phyloP scores from a whole-genome alignment of 2,888 invertebrate species.

The Megalurothrips usitatus region DNA sequence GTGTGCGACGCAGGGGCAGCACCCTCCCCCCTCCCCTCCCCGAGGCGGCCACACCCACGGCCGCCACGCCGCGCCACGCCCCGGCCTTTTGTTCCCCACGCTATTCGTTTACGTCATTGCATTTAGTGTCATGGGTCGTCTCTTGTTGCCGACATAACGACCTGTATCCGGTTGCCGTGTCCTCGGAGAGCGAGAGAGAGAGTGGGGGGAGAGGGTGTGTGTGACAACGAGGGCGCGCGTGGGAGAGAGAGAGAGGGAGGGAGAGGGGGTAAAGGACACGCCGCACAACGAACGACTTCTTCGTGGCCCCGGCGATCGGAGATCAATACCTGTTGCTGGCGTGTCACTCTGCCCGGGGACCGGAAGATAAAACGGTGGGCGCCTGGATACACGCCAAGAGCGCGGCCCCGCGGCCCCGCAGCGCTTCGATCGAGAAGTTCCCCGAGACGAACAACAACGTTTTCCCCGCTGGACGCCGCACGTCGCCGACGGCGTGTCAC shows the following conservation, averaged over 20 bases:
- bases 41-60: no score
- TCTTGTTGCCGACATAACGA: slow-evolving; percentile 24
- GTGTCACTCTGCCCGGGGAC: not conserved
- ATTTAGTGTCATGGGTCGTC: slow-evolving; percentile 8
- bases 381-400: not conserved
- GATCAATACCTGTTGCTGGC: slow-evolving; percentile 19
- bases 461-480: not conserved
- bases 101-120: slow-evolving; percentile 19
- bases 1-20: no score
- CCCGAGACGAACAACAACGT: not conserved
- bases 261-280: not conserved
- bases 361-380: no score
- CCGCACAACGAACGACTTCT: not conserved
- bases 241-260: not conserved
- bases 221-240: not conserved
- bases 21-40: no score
- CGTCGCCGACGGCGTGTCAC: no score
- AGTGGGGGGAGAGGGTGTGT: not conserved
- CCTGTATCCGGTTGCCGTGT: slow-evolving; percentile 15
- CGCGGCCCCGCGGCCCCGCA: not conserved
- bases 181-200: not conserved
- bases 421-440: not conserved
- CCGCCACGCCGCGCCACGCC: not conserved
- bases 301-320: not conserved
- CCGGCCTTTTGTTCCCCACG: not conserved